Percentiles rank a stretch among this genome's conserved stretches.
Evolutionary conservation across 2,113 vertebrate species (phyloP).

Genomic region (Elephas maximus): DNA sequence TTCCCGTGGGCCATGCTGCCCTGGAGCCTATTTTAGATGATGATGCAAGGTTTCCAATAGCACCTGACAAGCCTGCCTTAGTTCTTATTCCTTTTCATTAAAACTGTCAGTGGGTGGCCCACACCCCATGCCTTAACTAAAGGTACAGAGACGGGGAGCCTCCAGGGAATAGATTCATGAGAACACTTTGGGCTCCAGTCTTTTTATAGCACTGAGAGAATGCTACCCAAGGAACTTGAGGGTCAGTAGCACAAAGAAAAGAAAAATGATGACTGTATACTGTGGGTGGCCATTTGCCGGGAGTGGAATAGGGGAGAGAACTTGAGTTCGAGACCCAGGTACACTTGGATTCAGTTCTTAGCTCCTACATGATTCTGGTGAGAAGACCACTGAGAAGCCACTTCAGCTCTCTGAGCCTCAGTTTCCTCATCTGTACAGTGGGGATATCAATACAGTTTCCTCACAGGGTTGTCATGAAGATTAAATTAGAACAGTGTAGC

Average conservation of each 20-base stretch:
- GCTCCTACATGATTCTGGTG: background rate
- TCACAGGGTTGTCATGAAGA: background rate
- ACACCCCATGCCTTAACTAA: background rate
- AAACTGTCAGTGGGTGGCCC: background rate
- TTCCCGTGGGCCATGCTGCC: background rate
- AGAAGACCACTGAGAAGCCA: background rate
- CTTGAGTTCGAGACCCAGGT: background rate
- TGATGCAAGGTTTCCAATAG: background rate
- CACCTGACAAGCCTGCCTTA: background rate
- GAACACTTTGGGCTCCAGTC: background rate
- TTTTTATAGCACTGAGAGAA: background rate
- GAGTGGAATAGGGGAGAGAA: background rate
- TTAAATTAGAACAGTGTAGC: background rate
- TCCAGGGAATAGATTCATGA: background rate
- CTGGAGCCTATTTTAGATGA: slow-evolving; percentile 24
- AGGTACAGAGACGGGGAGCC: background rate
- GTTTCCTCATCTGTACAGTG: background rate
- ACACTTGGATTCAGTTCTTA: background rate
- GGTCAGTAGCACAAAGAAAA: background rate
- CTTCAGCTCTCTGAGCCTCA: background rate
- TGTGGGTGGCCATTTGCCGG: background rate
- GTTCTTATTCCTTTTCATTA: slow-evolving; percentile 22
- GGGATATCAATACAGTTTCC: background rate
- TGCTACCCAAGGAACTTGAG: background rate
- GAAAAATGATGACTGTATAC: no score